Evolutionary conservation across 2,113 vertebrate species (phyloP), one percentile per base, ranked within the genome.

Genomic region (Pterophyllum scalare): DNA sequence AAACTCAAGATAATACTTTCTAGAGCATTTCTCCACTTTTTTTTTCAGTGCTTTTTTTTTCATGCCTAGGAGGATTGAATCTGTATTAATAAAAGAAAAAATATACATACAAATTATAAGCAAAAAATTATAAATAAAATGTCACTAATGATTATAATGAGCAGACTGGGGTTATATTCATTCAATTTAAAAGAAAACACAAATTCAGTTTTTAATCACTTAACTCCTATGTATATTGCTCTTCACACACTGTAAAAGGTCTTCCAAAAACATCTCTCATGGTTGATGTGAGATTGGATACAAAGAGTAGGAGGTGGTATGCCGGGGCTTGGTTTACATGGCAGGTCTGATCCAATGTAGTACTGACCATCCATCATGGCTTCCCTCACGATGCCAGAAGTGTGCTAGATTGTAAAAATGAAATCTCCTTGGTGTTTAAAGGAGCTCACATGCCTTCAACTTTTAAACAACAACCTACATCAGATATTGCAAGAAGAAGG

Each of bases 361-460:
- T 19, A 72, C 49, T 52, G 46, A 72, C 67, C 26, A 72, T 20
- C 65, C 26, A 52, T 72, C 43, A 72, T 52, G 28, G 26, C 43
- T 72, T 28, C 24, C 14, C 43, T 19, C 28, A 17, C 31, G 43
- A 52, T 72, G 43, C 65, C 65, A 72, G 43, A 52, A 72, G 49
- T 72, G 43, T 72, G 24, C 43, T 31, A 31, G 40, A 52, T 28
- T 15, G 24, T 70, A 49, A 70, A 70, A 70, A 49, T 31, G 43
- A 7, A 70, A 70, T 26, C 64, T 70, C 64, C 40, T 49, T 49
- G 15, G 65, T 70, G 28, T 70, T 70, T 28, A 49, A 70, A 70
- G 64, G 40, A 70, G 43, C 65, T 70, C 65, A 70, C 65, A 70
- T 70, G 65, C 24, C 65, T 52, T 72, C 26, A 14, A 43, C 35